Percentiles rank a stretch among this genome's conserved stretches.
These are phyloP conservation scores for Atherinomorus stipes DNA, from an alignment of 2,113 vertebrate species.

Conservation along the genomic window DNA sequence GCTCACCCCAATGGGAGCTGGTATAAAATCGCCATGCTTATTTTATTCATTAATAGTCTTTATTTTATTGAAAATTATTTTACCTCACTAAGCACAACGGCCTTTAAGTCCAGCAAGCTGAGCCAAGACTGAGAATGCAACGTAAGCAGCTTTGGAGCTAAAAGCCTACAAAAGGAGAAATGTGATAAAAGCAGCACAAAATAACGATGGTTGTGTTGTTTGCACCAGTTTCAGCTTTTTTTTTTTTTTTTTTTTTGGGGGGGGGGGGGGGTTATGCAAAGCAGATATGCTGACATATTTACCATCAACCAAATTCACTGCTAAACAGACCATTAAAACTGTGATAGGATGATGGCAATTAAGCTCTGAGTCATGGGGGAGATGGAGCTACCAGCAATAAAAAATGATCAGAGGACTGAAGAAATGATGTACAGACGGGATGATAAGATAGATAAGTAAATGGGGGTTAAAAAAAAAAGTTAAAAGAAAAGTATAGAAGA, in stretches of 20 bases:
- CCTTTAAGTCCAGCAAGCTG: slow-evolving; percentile 46
- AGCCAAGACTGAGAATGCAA: slow-evolving; percentile 65
- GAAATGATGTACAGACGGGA: slow-evolving; percentile 12
- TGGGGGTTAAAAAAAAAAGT: neutral
- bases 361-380: slow-evolving; percentile 44
- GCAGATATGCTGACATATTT: slow-evolving; percentile 56
- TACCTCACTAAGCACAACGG: slow-evolving; percentile 38
- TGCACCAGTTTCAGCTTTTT: slow-evolving; percentile 33
- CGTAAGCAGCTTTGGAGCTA: slow-evolving; percentile 39
- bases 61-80: slow-evolving; percentile 51
- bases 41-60: slow-evolving; percentile 62
- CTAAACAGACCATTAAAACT: slow-evolving; percentile 65
- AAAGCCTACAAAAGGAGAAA: slow-evolving; percentile 34
- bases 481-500: neutral
- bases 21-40: slow-evolving; percentile 37
- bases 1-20: slow-evolving; percentile 18
- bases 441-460: slow-evolving; percentile 13
- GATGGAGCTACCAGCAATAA: slow-evolving; percentile 43
- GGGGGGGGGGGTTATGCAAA: slow-evolving; percentile 25
- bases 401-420: slow-evolving; percentile 46
- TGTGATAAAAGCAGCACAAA: slow-evolving; percentile 20
- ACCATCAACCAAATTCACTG: slow-evolving; percentile 53
- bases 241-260: no score
- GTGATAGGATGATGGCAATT: slow-evolving; percentile 69
- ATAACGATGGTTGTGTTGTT: slow-evolving; percentile 36